These are phyloP conservation scores for Lasioglossum pauxillum DNA, from an alignment of 2,888 invertebrate species.

Conservation along the genomic window DNA sequence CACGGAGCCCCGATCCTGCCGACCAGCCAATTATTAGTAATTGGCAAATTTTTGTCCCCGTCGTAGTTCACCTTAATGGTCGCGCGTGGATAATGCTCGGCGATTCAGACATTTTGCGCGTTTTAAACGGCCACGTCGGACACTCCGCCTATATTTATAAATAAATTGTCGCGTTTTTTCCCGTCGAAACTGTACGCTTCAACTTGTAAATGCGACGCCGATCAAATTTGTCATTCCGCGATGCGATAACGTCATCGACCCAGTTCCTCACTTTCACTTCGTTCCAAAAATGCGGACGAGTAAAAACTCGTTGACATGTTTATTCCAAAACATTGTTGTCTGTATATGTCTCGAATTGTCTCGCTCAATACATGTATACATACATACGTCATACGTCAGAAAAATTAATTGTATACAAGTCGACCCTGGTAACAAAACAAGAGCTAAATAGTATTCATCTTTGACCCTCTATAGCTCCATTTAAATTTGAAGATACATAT, in stretches of 20 bases:
- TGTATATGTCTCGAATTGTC: background rate
- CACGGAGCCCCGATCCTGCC: constrained; percentile 39
- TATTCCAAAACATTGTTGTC: background rate
- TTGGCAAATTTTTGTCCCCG: constrained; percentile 63
- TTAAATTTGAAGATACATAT: background rate
- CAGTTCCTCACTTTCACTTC: background rate
- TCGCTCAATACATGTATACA: no score
- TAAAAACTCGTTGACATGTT: background rate
- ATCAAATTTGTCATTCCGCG: background rate
- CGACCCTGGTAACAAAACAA: background rate
- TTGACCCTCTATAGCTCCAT: background rate
- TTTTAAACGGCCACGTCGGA: background rate
- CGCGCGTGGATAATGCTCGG: constrained; percentile 30
- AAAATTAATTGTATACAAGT: no score
- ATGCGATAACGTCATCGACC: background rate
- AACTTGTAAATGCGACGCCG: background rate
- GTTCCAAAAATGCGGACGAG: background rate
- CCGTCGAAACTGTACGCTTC: background rate
- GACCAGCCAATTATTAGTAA: constrained; percentile 62
- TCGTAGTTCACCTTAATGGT: constrained; percentile 53
- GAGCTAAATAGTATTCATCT: no score
- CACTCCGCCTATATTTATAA: background rate
- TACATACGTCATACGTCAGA: no score
- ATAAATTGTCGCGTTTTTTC: background rate
- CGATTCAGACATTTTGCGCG: constrained; percentile 18